Conservation (phyloP, 2,888 invertebrate genomes). For the Gari tellinella region DNA sequence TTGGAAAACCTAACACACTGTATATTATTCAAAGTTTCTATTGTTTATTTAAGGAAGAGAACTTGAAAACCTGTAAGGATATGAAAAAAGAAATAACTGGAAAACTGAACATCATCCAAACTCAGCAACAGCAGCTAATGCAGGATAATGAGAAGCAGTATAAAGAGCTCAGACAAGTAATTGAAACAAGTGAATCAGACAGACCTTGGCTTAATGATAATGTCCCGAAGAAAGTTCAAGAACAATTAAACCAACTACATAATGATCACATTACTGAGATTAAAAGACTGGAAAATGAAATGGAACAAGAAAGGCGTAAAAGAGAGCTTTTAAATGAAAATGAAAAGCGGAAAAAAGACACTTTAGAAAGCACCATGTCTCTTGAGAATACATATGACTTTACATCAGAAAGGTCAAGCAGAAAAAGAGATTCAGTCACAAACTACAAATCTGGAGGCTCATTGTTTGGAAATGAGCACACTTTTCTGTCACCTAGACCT, state of each 20-base stretch:
- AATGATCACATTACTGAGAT: constrained; percentile 67
- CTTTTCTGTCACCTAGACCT: constrained; percentile 52
- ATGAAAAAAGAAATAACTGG: too few species aligned
- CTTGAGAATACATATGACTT: constrained; percentile 34
- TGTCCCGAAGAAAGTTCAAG: constrained; percentile 55
- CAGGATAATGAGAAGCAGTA: constrained; percentile 14
- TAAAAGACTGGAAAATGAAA: constrained; percentile 58
- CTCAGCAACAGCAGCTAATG: constrained; percentile 21
- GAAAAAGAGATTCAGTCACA: background rate
- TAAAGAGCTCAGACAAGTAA: constrained; percentile 19
- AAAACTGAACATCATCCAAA: background rate
- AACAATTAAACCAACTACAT: constrained; percentile 66
- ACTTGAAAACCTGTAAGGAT: too few species aligned
- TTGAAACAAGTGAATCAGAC: background rate
- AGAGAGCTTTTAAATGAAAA: too few species aligned
- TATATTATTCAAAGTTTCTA: too few species aligned
- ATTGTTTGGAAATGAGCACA: too few species aligned
- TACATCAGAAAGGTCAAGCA: background rate
- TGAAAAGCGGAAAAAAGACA: constrained; percentile 1
- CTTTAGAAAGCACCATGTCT: background rate
- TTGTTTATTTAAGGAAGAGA: too few species aligned
- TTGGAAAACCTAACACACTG: too few species aligned
- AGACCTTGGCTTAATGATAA: constrained; percentile 45
- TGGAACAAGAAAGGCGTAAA: constrained; percentile 40
- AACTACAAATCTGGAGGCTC: too few species aligned